Base-by-base conservation (phyloP, 2,797 vertebrate species). In the Melanotaenia trifasciata region DNA sequence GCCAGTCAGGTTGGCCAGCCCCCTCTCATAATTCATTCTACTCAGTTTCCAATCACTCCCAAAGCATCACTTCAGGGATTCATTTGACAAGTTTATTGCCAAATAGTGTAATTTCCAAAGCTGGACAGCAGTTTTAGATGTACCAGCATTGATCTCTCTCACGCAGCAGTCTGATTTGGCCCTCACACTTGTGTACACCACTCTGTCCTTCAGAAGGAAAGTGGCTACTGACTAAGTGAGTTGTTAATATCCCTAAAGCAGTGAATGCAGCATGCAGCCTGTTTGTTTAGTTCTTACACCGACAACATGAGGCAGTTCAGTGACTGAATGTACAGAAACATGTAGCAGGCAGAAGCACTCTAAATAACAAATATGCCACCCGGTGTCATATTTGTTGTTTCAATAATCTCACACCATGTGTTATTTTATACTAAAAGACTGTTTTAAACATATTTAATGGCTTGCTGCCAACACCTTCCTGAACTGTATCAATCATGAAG, bases 31-130 rank as follows among this genome's bases (percentile, higher is more conserved):
- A 67, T 58, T 87, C 84, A 85, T 73, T 70, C 54, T 72, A 54
- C 84, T 70, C 70, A 16, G 43, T 74, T 69, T 74, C 77, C 67
- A 74, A 78, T 80, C 65, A 40, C 77, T 77, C 78, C 83, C 74
- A 71, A 30, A 77, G 80, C 80, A 53, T 83, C 79, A 53, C 78
- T 87, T 72, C 14, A 62, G 65, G 72, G 73, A 72, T 83, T 84
- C 73, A 57, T 84, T 76, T 78, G 84, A 88, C 83, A 81, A 30
- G 0, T 83, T 88, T 76, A 76, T 74, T 69, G 69, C 77, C 67
- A 81, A 69, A 79, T n/a, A 73, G 83, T 68, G 78, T 20, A 32
- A 82, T 83, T 70, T 86, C 76, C 61, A 66, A 32, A 73, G 75
- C 78, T 68, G 78, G 76, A 58, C 67, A 54, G 77, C 76, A 73